Percentiles rank a stretch among this genome's conserved stretches.
These are phyloP conservation scores for Lutraria lutraria DNA, from an alignment of 2,888 invertebrate genomes.

Conservation along the genomic window DNA sequence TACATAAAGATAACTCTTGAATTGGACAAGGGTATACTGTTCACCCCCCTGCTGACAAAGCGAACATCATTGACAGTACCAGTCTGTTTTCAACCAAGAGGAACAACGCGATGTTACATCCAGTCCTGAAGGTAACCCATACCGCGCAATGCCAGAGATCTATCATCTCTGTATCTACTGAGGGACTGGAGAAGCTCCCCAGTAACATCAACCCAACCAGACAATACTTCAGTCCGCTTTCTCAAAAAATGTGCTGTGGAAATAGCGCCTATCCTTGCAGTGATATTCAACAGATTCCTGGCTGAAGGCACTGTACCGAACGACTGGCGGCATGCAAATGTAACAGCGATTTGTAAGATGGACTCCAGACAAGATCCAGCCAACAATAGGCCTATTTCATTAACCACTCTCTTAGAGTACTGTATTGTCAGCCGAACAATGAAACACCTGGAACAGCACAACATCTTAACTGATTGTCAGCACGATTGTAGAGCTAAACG, in stretches of 20 bases:
- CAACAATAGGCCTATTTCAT: constrained; percentile 46
- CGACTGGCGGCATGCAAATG: constrained; percentile 45
- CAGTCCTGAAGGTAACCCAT: constrained; percentile 30
- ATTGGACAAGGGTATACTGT: background rate
- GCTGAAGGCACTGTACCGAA: constrained; percentile 33
- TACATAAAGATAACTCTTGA: constrained; percentile 21
- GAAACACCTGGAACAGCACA: constrained; percentile 3
- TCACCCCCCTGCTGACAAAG: background rate
- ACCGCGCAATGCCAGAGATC: constrained; percentile 27
- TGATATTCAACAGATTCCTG: constrained; percentile 33
- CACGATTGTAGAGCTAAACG: constrained; percentile 30
- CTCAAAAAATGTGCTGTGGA: constrained; percentile 36
- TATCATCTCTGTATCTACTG: constrained; percentile 15
- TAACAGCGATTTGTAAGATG: constrained; percentile 49
- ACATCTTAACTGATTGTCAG: background rate
- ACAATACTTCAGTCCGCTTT: constrained; percentile 30
- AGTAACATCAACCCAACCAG: constrained; percentile 38
- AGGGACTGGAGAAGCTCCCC: constrained; percentile 40
- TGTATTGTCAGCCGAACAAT: too few species aligned
- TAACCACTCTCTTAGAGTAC: constrained; percentile 38
- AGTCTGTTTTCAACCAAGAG: constrained; percentile 34
- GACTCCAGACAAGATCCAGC: constrained; percentile 37
- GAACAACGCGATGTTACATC: constrained; percentile 27
- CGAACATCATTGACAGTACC: constrained; percentile 31
- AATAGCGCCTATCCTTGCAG: constrained; percentile 27